A percentile compares a stretch with the other conserved stretches of the same genome.
Evolutionary conservation across 2,888 invertebrate species (phyloP).

Genomic region (Synergus itoensis): DNA sequence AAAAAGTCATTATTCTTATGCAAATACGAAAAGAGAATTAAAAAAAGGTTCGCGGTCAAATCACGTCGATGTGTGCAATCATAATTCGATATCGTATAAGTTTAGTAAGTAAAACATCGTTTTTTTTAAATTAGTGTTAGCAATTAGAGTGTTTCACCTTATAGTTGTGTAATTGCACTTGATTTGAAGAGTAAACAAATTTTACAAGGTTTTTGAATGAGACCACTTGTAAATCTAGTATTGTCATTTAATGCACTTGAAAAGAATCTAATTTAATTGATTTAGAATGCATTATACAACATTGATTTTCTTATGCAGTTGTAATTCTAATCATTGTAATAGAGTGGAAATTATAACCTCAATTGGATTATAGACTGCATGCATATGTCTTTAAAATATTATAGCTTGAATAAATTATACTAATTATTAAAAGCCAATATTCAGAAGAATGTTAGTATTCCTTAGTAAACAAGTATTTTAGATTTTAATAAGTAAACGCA

Average conservation of each 20-base stretch:
- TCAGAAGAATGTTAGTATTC: too few species aligned
- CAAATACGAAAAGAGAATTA: background rate
- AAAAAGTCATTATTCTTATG: constrained; percentile 12
- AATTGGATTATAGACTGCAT: too few species aligned
- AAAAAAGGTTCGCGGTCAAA: constrained; percentile 8
- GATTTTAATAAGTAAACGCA: too few species aligned
- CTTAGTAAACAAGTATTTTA: too few species aligned
- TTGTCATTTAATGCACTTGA: background rate
- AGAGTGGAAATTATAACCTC: too few species aligned
- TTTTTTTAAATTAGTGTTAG: background rate
- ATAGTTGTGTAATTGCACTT: too few species aligned
- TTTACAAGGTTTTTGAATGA: background rate
- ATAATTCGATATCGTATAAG: background rate
- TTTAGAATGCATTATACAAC: background rate
- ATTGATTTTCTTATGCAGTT: too few species aligned
- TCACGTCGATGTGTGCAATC: constrained; percentile 3
- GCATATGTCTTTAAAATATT: too few species aligned
- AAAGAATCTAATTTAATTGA: background rate
- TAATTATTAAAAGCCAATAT: too few species aligned
- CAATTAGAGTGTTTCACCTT: background rate
- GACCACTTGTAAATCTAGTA: background rate
- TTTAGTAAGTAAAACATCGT: background rate
- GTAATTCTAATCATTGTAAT: too few species aligned
- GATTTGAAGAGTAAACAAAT: background rate
- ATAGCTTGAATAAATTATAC: too few species aligned